A percentile compares a stretch with the other conserved stretches of the same genome.
Conservation (phyloP, 1,140 invertebrate species). For the Bombus cullumanus region DNA sequence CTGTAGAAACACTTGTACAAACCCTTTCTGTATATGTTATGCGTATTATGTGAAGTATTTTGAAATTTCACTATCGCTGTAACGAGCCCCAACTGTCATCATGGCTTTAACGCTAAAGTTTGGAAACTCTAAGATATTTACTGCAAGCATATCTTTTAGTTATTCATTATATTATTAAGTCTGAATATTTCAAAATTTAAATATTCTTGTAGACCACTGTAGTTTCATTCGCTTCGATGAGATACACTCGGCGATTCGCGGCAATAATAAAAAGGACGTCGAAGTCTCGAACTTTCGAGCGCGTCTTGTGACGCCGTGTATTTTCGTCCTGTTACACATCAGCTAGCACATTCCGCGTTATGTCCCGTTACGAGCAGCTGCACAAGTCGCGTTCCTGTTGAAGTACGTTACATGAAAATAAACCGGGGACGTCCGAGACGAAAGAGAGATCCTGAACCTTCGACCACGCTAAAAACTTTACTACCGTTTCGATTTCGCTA, state of each 20-base stretch:
- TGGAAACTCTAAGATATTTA: too few species aligned
- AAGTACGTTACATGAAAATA: not conserved
- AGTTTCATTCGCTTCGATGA: not conserved
- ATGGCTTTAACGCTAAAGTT: too few species aligned
- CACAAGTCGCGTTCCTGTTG: too few species aligned
- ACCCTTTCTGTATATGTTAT: not conserved
- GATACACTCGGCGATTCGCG: not conserved
- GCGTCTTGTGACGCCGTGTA: not conserved
- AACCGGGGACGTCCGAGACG: too few species aligned
- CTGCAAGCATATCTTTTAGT: too few species aligned
- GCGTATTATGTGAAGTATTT: too few species aligned
- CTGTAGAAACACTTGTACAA: not conserved
- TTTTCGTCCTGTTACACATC: not conserved
- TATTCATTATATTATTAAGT: too few species aligned
- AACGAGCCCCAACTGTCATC: too few species aligned
- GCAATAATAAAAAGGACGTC: not conserved
- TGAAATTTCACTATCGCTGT: too few species aligned
- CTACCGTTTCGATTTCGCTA: not conserved
- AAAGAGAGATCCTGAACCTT: not conserved
- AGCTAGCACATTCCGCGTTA: not conserved
- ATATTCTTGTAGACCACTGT: not conserved
- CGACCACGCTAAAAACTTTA: not conserved
- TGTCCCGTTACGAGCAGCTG: not conserved
- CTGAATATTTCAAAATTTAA: not conserved
- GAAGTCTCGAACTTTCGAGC: not conserved